Conservation (phyloP, 2,888 invertebrate genomes). For the Heliconius sara region DNA sequence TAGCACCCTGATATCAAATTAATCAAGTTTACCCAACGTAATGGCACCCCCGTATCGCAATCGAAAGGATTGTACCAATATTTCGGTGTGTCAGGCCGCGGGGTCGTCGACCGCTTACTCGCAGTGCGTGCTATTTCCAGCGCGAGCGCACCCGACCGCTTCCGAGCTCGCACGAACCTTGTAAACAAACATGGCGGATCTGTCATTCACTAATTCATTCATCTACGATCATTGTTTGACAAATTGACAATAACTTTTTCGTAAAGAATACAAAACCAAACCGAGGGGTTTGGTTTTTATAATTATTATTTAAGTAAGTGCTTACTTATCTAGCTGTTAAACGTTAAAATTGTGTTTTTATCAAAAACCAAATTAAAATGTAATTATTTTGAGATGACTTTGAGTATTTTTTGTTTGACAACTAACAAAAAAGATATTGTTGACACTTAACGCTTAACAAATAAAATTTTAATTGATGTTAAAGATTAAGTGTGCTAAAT, state of each 20-base stretch:
- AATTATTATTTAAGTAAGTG: conserved; percentile 2
- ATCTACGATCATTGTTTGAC: conserved; percentile 78
- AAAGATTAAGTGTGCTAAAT: background rate
- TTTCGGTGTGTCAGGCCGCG: conserved; percentile 71
- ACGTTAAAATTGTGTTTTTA: background rate
- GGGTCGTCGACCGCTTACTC: conserved; percentile 80
- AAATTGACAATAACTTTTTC: conserved; percentile 67
- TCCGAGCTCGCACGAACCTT: conserved; percentile 70
- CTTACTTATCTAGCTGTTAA: background rate
- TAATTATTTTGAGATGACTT: background rate
- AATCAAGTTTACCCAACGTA: conserved; percentile 32
- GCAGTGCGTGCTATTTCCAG: conserved; percentile 82
- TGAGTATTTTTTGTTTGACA: background rate
- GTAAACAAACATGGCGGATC: conserved; percentile 82
- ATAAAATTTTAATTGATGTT: background rate
- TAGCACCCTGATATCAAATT: conserved; percentile 43
- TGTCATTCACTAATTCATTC: conserved; percentile 84
- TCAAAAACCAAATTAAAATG: background rate
- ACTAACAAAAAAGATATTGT: background rate
- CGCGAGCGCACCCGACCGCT: conserved; percentile 68
- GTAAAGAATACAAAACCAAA: conserved; percentile 45
- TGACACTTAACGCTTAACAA: background rate
- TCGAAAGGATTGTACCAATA: conserved; percentile 72
- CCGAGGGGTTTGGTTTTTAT: conserved; percentile 3
- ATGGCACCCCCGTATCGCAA: conserved; percentile 43